Evolutionary conservation across 2,888 invertebrate genomes (phyloP), one percentile per base, ranked within the genome.

Genomic region (Folsomia manolachei): DNA sequence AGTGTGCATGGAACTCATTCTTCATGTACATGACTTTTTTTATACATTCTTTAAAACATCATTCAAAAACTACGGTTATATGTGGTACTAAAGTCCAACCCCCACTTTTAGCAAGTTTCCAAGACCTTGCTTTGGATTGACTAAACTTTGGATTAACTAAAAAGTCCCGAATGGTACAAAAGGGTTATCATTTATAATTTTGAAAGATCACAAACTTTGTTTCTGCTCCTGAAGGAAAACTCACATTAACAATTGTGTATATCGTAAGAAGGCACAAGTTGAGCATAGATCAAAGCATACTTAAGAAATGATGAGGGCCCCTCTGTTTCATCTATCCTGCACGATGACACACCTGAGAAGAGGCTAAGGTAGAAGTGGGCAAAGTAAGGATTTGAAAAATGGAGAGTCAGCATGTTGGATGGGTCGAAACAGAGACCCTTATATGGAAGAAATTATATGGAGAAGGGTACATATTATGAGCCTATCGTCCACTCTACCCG

Each of bases 271-370:
- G 7, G 56, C 56, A 56, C 56, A 21, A 19, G 56, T 19, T 7
- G 56, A 56, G n/a, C 56, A 56, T 56, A 56, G 11, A 56, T 56
- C 56, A 56, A 56, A 21, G 19, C 56, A 56, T 56, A 7, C 56
- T 56, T 56, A n/a, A n/a, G n/a, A 51, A 51, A 51, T 9, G 51
- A 51, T 56, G 56, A 56, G 56, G 21, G 56, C 19, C 56, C 56
- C n/a, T 56, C 21, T 4, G 7, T n/a, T n/a, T n/a, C n/a, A n/a
- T n/a, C n/a, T n/a, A n/a, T n/a, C n/a, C n/a, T n/a, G n/a, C n/a
- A n/a, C n/a, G n/a, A n/a, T n/a, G n/a, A n/a, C n/a, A n/a, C n/a
- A n/a, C n/a, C n/a, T n/a, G n/a, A n/a, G n/a, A n/a, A n/a, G n/a
- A n/a, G n/a, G n/a, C n/a, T n/a, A n/a, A n/a, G n/a, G n/a, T n/a